Conservation (phyloP, 2,888 invertebrate genomes). For the Agelastica alni region DNA sequence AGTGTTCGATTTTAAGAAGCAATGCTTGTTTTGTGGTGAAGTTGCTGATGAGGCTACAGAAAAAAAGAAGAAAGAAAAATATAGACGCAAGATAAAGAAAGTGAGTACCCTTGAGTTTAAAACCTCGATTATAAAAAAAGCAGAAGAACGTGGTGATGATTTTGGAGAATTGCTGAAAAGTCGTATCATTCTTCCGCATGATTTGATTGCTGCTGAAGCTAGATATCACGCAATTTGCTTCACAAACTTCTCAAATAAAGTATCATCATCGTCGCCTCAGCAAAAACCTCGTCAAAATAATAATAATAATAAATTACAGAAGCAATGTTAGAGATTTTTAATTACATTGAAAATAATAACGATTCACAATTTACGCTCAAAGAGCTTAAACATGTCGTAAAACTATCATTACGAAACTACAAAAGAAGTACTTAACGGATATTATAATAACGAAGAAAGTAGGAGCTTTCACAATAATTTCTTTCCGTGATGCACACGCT, state of each 20-base stretch:
- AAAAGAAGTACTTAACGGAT: constrained; percentile 42
- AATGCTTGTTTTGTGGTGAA: not conserved
- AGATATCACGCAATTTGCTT: constrained; percentile 50
- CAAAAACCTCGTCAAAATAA: constrained; percentile 19
- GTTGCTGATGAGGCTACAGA: not conserved
- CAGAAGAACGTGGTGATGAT: constrained; percentile 47
- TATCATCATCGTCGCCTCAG: constrained; percentile 21
- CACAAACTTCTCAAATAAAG: constrained; percentile 43
- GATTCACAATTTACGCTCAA: constrained; percentile 52
- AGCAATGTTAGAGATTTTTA: constrained; percentile 50
- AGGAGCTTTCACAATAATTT: constrained; percentile 41
- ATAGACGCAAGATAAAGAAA: constrained; percentile 36
- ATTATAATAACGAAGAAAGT: constrained; percentile 39
- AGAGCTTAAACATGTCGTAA: constrained; percentile 46
- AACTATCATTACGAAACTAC: constrained; percentile 42
- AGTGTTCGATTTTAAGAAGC: not conserved
- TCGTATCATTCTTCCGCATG: constrained; percentile 33
- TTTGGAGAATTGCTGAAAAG: constrained; percentile 36
- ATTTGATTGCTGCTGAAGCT: constrained; percentile 41
- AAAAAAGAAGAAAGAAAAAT: constrained; percentile 24
- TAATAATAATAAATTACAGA: constrained; percentile 36
- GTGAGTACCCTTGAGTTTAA: constrained; percentile 41
- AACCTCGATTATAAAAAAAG: constrained; percentile 47
- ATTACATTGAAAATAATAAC: constrained; percentile 40
- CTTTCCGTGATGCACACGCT: constrained; percentile 5